phyloP scores from a whole-genome alignment of 2,888 invertebrate species.

The Volucella inanis region DNA sequence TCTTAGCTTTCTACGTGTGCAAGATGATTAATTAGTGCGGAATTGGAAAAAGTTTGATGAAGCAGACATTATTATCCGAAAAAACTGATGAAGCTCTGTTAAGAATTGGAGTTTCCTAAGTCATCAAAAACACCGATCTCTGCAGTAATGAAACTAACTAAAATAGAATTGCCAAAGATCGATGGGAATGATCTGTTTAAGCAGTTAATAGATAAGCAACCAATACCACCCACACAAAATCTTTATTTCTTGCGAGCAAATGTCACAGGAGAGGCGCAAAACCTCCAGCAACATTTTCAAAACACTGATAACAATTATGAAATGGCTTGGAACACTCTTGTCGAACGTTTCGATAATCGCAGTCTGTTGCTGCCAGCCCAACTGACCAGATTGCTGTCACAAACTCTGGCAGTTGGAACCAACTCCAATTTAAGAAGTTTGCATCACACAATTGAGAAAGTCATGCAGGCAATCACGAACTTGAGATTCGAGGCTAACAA shows the following conservation, averaged over 20 bases:
- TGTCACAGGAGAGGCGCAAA: too few relatives aligned
- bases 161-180: slow-evolving; percentile 25
- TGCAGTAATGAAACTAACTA: slow-evolving; percentile 10
- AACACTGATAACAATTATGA: slow-evolving; percentile 11
- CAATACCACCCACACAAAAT: slow-evolving; percentile 2
- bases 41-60: too few relatives aligned
- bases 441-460: slow-evolving; percentile 17
- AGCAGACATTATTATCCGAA: too few relatives aligned
- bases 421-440: too few relatives aligned
- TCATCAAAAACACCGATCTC: too few relatives aligned
- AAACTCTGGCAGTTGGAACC: neutral
- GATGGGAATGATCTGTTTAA: slow-evolving; percentile 11
- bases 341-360: slow-evolving; percentile 16
- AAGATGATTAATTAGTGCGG: too few relatives aligned
- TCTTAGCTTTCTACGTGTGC: too few relatives aligned
- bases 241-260: slow-evolving; percentile 2
- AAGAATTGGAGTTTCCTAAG: too few relatives aligned
- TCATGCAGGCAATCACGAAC: too few relatives aligned
- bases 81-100: too few relatives aligned
- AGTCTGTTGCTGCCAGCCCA: too few relatives aligned
- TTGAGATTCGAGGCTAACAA: slow-evolving; percentile 1
- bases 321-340: slow-evolving; percentile 23
- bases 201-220: slow-evolving; percentile 8
- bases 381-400: slow-evolving; percentile 1
- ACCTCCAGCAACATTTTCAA: slow-evolving; percentile 6